Conservation (phyloP, 2,113 vertebrate species). For the Alexandromys fortis region DNA sequence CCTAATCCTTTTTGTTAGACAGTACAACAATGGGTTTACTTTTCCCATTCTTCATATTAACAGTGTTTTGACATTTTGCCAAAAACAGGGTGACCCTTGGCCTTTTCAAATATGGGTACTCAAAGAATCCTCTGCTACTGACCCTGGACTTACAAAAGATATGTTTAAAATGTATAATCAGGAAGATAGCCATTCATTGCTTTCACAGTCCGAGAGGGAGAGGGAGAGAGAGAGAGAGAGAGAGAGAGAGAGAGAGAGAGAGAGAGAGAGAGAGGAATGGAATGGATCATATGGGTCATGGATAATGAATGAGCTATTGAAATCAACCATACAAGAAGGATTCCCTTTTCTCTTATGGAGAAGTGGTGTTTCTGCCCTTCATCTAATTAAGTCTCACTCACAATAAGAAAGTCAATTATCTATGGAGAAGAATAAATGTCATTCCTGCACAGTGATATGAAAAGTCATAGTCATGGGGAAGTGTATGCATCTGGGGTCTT, state of each 20-base stretch:
- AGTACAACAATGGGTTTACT: neutral
- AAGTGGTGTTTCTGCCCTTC: neutral
- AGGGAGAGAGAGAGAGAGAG: no score
- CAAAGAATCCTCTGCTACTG: neutral
- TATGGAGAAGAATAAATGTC: neutral
- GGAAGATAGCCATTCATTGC: neutral
- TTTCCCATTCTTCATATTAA: neutral
- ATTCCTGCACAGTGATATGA: neutral
- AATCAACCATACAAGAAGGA: neutral
- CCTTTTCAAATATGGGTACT: neutral
- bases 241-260: no score
- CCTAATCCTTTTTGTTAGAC: neutral
- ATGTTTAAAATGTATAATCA: neutral
- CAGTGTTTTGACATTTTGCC: neutral
- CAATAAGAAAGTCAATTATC: neutral
- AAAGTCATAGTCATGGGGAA: neutral
- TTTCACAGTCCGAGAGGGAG: neutral
- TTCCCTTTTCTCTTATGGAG: neutral
- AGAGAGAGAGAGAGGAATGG: no score
- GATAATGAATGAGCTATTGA: neutral
- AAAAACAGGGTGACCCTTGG: neutral
- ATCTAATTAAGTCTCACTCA: neutral
- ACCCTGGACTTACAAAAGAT: neutral
- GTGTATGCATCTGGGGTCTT: neutral
- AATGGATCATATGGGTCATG: neutral